These are phyloP conservation scores for Notodonta ziczac DNA, from an alignment of 2,888 invertebrate species.

Conservation along the genomic window DNA sequence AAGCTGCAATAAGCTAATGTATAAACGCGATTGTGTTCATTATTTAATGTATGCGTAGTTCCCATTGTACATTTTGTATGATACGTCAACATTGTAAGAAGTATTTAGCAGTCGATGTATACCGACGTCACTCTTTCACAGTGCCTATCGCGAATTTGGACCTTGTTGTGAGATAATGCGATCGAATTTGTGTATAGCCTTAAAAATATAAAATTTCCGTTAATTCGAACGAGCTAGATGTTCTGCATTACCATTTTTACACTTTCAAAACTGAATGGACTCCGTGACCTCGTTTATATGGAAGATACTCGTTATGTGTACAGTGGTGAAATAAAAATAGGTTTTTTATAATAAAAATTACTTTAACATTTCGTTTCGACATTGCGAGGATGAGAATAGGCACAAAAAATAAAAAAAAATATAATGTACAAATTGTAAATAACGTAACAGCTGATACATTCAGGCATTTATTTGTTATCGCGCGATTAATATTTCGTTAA, in stretches of 20 bases:
- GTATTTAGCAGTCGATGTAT: conserved; percentile 35
- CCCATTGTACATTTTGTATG: conserved; percentile 69
- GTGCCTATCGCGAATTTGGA: conserved; percentile 45
- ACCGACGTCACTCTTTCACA: conserved; percentile 34
- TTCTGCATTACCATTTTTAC: neutral
- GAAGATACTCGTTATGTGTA: neutral
- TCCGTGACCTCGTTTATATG: neutral
- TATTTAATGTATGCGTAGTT: conserved; percentile 63
- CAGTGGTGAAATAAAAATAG: neutral
- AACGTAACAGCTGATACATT: conserved; percentile 27
- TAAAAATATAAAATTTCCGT: neutral
- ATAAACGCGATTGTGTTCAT: conserved; percentile 72
- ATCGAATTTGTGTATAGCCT: neutral
- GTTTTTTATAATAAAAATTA: neutral
- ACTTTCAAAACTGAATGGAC: neutral
- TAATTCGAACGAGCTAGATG: neutral
- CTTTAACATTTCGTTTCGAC: neutral
- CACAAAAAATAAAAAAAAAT: conserved; percentile 31
- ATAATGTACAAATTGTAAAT: conserved; percentile 70
- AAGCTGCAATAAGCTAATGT: conserved; percentile 58
- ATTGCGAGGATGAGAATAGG: conserved; percentile 28
- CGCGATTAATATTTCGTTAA: conserved; percentile 54
- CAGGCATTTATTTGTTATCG: conserved; percentile 9
- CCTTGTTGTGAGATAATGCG: conserved; percentile 25
- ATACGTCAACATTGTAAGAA: conserved; percentile 43